These are phyloP conservation scores for Etheostoma perlongum DNA, from an alignment of 2,797 vertebrate species.

Conservation along the genomic window DNA sequence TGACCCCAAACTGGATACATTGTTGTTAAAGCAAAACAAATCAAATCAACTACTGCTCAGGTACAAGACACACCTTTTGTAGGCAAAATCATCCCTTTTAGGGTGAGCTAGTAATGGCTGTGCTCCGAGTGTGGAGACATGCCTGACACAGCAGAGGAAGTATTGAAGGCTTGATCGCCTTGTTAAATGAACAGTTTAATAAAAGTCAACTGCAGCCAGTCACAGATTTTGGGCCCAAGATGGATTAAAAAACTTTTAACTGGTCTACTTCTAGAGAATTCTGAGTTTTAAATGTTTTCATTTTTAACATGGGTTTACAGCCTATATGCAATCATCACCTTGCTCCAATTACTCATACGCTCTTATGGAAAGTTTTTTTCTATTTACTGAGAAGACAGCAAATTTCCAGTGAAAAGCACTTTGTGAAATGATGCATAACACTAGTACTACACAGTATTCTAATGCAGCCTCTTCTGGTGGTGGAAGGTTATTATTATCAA, in stretches of 20 bases:
- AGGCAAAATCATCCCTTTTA: constrained; percentile 36
- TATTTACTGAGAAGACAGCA: constrained; percentile 19
- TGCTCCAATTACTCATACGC: constrained; percentile 4
- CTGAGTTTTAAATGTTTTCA: constrained; percentile 11
- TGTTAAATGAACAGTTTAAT: constrained; percentile 69
- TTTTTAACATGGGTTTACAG: constrained; percentile 16
- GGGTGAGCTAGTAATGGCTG: constrained; percentile 28
- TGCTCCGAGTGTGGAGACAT: constrained; percentile 59
- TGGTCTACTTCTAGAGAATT: constrained; percentile 5
- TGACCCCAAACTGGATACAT: not conserved
- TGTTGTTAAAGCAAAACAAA: constrained; percentile 7
- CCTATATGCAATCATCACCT: not conserved
- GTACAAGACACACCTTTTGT: constrained; percentile 1
- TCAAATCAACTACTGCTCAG: constrained; percentile 11
- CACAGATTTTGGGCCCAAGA: not conserved
- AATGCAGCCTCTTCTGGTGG: constrained; percentile 1
- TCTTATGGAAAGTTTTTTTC: constrained; percentile 14
- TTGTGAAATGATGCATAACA: constrained; percentile 12
- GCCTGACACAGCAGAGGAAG: constrained; percentile 67
- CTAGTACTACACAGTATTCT: constrained; percentile 9
- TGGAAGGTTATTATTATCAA: constrained; percentile 5
- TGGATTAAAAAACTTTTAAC: constrained; percentile 5
- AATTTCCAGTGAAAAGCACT: constrained; percentile 13
- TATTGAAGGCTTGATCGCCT: constrained; percentile 56
- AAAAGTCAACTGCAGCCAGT: constrained; percentile 58